Conservation (phyloP, 2,113 vertebrate genomes). For the Psophia crepitans region DNA sequence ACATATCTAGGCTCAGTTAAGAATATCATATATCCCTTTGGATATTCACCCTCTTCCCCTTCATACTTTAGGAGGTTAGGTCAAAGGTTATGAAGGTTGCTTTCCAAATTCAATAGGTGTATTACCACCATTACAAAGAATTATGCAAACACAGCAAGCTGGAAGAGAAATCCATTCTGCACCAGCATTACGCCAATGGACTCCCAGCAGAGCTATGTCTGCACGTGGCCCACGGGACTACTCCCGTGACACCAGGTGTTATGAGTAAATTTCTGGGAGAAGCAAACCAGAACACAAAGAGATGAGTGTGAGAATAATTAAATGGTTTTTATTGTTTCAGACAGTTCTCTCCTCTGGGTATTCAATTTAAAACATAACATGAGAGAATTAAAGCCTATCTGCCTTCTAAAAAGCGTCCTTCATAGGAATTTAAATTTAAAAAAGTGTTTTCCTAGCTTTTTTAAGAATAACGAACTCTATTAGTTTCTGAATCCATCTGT, state of each 20-base stretch:
- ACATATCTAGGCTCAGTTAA: neutral
- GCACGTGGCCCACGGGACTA: rapidly evolving
- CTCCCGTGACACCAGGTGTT: neutral
- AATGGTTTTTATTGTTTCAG: neutral
- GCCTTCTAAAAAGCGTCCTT: neutral
- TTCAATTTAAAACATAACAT: neutral
- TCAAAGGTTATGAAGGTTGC: neutral
- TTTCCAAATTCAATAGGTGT: neutral
- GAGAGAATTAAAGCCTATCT: neutral
- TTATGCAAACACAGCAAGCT: neutral
- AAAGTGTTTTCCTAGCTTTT: neutral
- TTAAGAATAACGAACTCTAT: neutral
- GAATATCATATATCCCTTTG: neutral
- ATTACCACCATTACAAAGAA: neutral
- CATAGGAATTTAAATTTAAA: neutral
- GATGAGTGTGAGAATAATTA: neutral
- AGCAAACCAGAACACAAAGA: neutral
- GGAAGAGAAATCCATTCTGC: neutral
- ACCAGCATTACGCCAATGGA: rapidly evolving
- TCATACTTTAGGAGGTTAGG: neutral
- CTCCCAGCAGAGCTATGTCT: neutral
- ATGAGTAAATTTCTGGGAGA: neutral
- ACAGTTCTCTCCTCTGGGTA: neutral
- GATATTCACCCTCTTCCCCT: neutral
- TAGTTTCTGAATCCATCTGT: neutral